phyloP scores from a whole-genome alignment of 2,888 invertebrate genomes.

The Julus scanicus region DNA sequence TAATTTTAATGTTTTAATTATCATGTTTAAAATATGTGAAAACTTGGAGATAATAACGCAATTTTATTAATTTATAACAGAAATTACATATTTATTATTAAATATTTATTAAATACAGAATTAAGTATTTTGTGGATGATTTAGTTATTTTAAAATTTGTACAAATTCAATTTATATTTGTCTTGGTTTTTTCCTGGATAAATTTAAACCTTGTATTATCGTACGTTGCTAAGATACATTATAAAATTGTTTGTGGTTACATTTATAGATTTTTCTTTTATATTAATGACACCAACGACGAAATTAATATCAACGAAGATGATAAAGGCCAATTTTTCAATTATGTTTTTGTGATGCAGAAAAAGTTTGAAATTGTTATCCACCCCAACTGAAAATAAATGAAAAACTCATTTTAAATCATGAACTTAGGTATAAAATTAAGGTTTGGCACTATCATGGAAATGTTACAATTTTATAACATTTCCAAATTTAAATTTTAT shows the following conservation, averaged over 20 bases:
- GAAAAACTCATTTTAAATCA: not conserved
- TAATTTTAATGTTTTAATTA: too few species aligned
- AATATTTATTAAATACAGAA: too few species aligned
- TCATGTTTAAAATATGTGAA: too few species aligned
- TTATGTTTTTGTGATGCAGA: not conserved
- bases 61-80: too few species aligned
- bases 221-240: not conserved
- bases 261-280: constrained; percentile 23
- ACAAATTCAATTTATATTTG: not conserved
- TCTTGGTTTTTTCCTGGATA: not conserved
- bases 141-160: too few species aligned
- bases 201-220: not conserved
- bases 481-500: too few species aligned
- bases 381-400: not conserved
- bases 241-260: not conserved
- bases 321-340: constrained; percentile 8
- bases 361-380: not conserved
- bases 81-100: too few species aligned
- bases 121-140: too few species aligned
- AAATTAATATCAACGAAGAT: constrained; percentile 4
- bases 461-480: too few species aligned
- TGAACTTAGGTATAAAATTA: too few species aligned
- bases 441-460: too few species aligned
- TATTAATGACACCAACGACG: not conserved
- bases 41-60: too few species aligned